Evolutionary conservation across 2,888 invertebrate species (phyloP).

Genomic region (Lumbricus terrestris): DNA sequence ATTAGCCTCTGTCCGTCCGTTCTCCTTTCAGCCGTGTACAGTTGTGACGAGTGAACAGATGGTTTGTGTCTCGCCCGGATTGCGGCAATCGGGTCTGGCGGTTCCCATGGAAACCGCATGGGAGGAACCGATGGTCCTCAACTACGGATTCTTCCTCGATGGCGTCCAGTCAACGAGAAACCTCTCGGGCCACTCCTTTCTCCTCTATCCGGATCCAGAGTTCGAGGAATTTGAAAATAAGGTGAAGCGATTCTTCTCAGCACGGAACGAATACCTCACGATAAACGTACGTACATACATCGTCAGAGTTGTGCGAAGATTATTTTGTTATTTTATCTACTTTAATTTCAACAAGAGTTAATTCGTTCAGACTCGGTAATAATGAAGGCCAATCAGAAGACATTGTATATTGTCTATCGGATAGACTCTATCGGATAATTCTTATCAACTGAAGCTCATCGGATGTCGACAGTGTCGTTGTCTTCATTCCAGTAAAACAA

Average conservation of each 20-base stretch:
- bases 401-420: too few relatives aligned
- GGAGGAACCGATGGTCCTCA: conserved; percentile 70
- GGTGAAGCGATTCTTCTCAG: conserved; percentile 81
- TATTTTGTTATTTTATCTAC: not conserved
- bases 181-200: conserved; percentile 19
- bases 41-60: conserved; percentile 24
- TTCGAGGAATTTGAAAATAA: conserved; percentile 84
- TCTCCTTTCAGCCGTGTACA: conserved; percentile 25
- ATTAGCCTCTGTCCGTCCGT: not conserved
- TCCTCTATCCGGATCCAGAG: conserved; percentile 69
- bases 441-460: too few relatives aligned
- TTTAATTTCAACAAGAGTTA: not conserved
- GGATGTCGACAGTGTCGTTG: too few relatives aligned
- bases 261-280: conserved; percentile 83
- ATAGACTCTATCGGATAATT: too few relatives aligned
- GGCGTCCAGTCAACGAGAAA: conserved; percentile 69
- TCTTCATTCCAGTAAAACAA: too few relatives aligned
- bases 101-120: not conserved
- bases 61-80: conserved; percentile 25
- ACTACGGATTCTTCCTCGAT: conserved; percentile 95
- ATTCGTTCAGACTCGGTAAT: not conserved
- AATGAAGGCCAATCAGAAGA: not conserved
- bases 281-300: conserved; percentile 76
- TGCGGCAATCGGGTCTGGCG: not conserved
- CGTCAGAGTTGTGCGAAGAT: not conserved